Conservation (phyloP, 2,888 invertebrate genomes). For the Tridacna gigas region DNA sequence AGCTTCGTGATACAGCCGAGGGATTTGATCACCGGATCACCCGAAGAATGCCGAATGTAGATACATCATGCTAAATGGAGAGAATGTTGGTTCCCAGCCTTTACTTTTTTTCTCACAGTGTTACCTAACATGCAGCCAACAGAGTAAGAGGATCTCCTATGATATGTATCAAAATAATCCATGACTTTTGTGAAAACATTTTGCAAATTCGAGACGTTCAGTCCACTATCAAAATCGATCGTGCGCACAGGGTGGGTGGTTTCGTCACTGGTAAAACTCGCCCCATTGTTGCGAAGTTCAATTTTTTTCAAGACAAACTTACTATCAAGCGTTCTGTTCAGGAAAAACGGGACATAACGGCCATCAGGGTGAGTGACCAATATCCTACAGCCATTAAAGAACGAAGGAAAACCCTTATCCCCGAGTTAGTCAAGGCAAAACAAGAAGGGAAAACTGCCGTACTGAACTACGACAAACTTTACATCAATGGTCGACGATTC, state of each 20-base stretch:
- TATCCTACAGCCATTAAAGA: conserved; percentile 91
- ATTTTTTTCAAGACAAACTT: background rate
- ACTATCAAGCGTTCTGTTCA: background rate
- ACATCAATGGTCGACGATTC: background rate
- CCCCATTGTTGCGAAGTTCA: background rate
- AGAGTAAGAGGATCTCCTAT: no score
- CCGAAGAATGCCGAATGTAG: no score
- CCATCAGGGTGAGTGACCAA: conserved; percentile 69
- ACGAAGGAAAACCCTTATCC: conserved; percentile 84
- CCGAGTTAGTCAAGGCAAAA: background rate
- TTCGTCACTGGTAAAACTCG: background rate
- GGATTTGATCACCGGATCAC: no score
- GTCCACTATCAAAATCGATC: background rate
- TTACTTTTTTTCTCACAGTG: no score
- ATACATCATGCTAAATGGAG: no score
- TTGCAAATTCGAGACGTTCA: background rate
- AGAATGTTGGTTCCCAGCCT: no score
- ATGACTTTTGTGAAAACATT: background rate
- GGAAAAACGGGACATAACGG: background rate
- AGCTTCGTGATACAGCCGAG: no score
- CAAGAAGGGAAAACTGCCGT: background rate
- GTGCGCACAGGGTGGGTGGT: background rate
- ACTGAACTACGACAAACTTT: background rate
- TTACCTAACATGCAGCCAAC: no score
- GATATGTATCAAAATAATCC: background rate